Evolutionary conservation across 2,797 vertebrate genomes (phyloP).

Genomic region (Chiroxiphia lanceolata): DNA sequence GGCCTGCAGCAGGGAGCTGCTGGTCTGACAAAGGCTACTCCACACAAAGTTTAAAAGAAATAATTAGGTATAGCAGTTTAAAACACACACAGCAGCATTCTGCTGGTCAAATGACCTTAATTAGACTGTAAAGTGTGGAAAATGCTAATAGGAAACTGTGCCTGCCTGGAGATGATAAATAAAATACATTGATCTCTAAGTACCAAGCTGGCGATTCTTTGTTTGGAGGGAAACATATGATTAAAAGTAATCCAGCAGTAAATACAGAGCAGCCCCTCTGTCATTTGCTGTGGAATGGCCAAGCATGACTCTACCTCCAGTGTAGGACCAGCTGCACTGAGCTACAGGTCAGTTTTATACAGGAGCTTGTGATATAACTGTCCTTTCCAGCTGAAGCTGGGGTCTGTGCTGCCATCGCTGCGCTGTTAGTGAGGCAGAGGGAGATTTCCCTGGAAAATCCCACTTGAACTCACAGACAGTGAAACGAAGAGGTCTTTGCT

Average conservation of each 20-base stretch:
- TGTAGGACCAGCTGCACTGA: background rate
- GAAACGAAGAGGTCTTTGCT: background rate
- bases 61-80: conserved; percentile 9
- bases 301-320: background rate
- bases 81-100: background rate
- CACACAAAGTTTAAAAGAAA: background rate
- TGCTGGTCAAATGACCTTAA: conserved; percentile 45
- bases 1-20: background rate
- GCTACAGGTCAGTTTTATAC: fast-evolving
- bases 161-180: conserved; percentile 46
- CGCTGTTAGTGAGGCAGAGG: background rate
- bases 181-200: conserved; percentile 50
- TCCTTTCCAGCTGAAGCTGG: background rate
- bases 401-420: fast-evolving
- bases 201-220: background rate
- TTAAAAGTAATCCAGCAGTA: background rate
- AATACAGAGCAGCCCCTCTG: background rate
- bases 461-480: background rate
- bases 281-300: background rate
- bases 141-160: conserved; percentile 28
- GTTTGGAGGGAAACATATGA: background rate
- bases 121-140: conserved; percentile 52
- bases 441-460: background rate
- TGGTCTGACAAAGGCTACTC: background rate
- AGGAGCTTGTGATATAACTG: background rate